Evolutionary conservation across 2,113 vertebrate species (phyloP).

Genomic region (Sebastes fasciatus): DNA sequence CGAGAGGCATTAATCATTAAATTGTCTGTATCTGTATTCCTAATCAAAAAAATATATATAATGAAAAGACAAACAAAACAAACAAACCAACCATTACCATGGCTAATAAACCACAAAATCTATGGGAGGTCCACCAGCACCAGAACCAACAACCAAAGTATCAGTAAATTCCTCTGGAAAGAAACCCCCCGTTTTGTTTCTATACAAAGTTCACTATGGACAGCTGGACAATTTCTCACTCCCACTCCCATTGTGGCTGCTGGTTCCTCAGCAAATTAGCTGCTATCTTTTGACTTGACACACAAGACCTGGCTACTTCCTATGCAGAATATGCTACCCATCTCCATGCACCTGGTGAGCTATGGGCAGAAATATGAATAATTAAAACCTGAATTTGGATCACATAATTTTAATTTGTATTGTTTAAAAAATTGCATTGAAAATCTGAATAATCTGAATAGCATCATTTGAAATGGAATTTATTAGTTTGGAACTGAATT

Average conservation of each 20-base stretch:
- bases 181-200: background rate
- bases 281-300: background rate
- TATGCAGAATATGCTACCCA: background rate
- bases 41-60: too few species aligned
- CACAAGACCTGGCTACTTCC: background rate
- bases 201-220: background rate
- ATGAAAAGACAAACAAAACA: background rate
- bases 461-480: too few species aligned
- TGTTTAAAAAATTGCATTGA: too few species aligned
- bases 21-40: background rate
- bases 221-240: background rate
- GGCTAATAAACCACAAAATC: background rate
- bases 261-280: background rate
- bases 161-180: background rate
- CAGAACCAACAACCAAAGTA: background rate
- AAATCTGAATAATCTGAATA: too few species aligned
- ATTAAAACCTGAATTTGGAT: too few species aligned
- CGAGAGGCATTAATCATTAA: background rate
- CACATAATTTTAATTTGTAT: too few species aligned
- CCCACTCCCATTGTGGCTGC: background rate
- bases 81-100: background rate
- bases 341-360: background rate
- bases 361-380: too few species aligned
- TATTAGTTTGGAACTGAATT: too few species aligned
- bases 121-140: background rate